Conservation (phyloP, 1,140 invertebrate genomes). For the Saccostrea cuccullata region DNA sequence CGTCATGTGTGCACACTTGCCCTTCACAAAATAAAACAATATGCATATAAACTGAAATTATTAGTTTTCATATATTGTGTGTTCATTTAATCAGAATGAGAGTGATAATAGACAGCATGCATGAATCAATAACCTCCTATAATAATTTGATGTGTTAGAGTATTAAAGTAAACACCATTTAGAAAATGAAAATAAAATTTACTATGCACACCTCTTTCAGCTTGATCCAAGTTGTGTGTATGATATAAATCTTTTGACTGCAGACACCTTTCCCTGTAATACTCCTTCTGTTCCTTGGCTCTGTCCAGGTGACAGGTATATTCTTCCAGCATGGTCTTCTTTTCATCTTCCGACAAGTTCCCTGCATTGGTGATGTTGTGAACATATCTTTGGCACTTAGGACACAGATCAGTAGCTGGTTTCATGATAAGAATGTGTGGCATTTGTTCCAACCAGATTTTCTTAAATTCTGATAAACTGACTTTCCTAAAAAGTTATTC, state of each 20-base stretch:
- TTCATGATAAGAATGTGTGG: constrained; percentile 29
- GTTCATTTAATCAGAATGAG: too few relatives aligned
- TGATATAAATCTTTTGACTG: neutral
- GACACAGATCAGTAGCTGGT: neutral
- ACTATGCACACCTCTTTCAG: neutral
- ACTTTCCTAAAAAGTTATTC: neutral
- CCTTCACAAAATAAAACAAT: too few relatives aligned
- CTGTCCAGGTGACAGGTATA: neutral
- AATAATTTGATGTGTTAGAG: neutral
- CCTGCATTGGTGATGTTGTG: neutral
- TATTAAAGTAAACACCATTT: neutral
- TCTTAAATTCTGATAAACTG: neutral
- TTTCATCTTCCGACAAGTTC: neutral
- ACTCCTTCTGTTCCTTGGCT: neutral
- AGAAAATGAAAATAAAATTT: neutral
- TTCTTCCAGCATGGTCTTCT: neutral
- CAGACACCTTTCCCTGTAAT: neutral
- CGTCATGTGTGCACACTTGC: constrained; percentile 21
- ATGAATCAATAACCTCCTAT: too few relatives aligned
- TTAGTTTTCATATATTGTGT: too few relatives aligned
- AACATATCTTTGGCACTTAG: neutral
- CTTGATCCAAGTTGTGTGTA: neutral
- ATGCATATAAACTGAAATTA: too few relatives aligned
- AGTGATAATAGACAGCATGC: too few relatives aligned
- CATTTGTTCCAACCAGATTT: constrained; percentile 14